Percentiles rank a stretch among this genome's conserved stretches.
These are phyloP conservation scores for Neria commutata DNA, from an alignment of 2,888 invertebrate genomes.

Conservation along the genomic window DNA sequence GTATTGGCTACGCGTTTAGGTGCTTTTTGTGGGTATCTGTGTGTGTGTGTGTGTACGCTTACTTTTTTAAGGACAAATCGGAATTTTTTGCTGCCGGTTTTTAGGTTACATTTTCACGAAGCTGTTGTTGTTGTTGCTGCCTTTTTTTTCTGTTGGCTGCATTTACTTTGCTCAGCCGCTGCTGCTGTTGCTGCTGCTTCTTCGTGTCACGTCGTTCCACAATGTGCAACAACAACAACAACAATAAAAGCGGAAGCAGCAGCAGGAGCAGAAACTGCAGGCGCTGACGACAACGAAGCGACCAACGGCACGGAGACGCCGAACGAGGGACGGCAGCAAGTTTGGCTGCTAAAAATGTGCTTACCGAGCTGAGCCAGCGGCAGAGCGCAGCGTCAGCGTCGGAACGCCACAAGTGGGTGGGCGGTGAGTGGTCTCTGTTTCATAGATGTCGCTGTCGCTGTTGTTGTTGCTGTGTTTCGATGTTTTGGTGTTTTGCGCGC, in stretches of 20 bases:
- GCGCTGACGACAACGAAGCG: background rate
- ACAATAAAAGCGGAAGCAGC: background rate
- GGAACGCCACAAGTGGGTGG: conserved; percentile 52
- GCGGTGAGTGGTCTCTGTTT: conserved; percentile 14
- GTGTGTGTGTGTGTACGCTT: conserved; percentile 33
- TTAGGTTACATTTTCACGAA: conserved; percentile 57
- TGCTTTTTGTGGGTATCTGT: conserved; percentile 30
- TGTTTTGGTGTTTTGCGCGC: conserved; percentile 33
- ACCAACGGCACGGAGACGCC: background rate
- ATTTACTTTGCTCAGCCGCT: conserved; percentile 14
- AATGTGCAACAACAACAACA: conserved; percentile 3
- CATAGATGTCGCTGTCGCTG: background rate
- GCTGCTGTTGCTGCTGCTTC: conserved; percentile 12
- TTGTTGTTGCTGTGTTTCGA: background rate
- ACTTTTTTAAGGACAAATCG: conserved; percentile 15
- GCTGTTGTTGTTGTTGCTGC: background rate
- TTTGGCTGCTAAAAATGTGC: conserved; percentile 40
- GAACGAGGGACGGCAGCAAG: conserved; percentile 37
- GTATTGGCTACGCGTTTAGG: conserved; percentile 15
- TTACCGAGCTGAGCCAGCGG: conserved; percentile 3
- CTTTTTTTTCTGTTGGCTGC: background rate
- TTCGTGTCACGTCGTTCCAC: conserved; percentile 10
- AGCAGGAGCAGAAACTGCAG: conserved; percentile 1
- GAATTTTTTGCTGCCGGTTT: conserved; percentile 55
- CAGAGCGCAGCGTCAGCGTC: too few relatives aligned